Conservation (phyloP, 2,888 invertebrate genomes). For the Lochmaea capreae region DNA sequence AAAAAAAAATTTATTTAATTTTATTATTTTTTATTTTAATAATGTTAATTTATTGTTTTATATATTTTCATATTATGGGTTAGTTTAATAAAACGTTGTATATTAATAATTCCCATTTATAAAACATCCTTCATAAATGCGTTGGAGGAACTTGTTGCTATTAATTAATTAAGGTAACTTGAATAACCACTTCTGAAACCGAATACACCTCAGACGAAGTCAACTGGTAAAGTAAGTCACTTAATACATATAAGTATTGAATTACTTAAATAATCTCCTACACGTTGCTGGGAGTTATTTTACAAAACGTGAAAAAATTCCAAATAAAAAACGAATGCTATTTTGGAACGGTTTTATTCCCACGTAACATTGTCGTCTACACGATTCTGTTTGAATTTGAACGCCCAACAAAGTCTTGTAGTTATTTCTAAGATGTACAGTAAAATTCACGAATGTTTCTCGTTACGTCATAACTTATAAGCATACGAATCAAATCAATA, state of each 20-base stretch:
- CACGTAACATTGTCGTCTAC: conserved; percentile 1
- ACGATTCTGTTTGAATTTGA: neutral
- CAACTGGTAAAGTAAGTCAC: conserved; percentile 51
- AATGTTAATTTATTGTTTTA: no score
- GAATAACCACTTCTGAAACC: conserved; percentile 51
- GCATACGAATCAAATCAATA: no score
- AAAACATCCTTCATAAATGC: neutral
- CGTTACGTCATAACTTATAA: no score
- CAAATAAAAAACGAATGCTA: conserved; percentile 12
- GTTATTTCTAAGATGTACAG: no score
- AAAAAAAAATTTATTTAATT: no score
- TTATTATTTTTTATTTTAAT: no score
- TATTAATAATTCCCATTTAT: neutral
- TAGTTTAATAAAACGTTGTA: no score
- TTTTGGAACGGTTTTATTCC: conserved; percentile 9
- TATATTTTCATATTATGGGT: no score
- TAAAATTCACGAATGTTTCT: no score
- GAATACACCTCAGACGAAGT: conserved; percentile 51
- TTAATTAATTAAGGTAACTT: conserved; percentile 41
- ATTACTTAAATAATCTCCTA: conserved; percentile 28
- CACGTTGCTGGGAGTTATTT: conserved; percentile 14
- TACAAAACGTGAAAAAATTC: conserved; percentile 31
- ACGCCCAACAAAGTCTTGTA: neutral
- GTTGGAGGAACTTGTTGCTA: conserved; percentile 28
- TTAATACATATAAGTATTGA: conserved; percentile 42